Percentiles rank a stretch among this genome's conserved stretches.
phyloP scores from a whole-genome alignment of 2,888 invertebrate species.

The Clitarchus hookeri region DNA sequence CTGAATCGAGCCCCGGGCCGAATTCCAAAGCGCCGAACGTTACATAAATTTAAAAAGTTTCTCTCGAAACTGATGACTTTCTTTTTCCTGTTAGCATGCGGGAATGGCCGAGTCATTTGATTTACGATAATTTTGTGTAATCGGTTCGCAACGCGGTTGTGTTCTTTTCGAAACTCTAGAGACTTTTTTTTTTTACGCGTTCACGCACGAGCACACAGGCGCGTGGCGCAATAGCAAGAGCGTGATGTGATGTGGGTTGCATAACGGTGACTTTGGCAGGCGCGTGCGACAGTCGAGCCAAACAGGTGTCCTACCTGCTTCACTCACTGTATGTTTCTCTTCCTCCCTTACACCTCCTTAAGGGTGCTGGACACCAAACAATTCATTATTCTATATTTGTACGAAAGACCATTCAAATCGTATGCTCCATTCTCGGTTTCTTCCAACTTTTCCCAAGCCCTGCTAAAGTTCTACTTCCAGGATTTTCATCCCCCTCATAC shows the following conservation, averaged over 20 bases:
- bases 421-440: no score
- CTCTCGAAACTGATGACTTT: no score
- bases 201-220: not conserved
- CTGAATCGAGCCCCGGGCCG: not conserved
- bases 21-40: not conserved
- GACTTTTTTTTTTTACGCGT: not conserved
- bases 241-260: not conserved
- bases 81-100: no score
- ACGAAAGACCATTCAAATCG: no score
- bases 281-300: not conserved
- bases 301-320: not conserved
- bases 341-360: no score
- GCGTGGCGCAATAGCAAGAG: not conserved
- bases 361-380: no score
- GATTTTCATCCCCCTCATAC: no score
- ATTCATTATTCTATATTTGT: no score
- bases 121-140: conserved; percentile 14
- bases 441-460: no score
- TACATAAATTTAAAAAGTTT: not conserved
- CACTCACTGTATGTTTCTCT: no score
- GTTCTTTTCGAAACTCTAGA: not conserved
- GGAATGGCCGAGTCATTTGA: not conserved
- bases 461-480: no score
- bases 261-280: not conserved
- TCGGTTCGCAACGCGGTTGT: not conserved